Evolutionary conservation across 2,113 vertebrate species (phyloP), one percentile per base, ranked within the genome.

Genomic region (Hystrix cristata): DNA sequence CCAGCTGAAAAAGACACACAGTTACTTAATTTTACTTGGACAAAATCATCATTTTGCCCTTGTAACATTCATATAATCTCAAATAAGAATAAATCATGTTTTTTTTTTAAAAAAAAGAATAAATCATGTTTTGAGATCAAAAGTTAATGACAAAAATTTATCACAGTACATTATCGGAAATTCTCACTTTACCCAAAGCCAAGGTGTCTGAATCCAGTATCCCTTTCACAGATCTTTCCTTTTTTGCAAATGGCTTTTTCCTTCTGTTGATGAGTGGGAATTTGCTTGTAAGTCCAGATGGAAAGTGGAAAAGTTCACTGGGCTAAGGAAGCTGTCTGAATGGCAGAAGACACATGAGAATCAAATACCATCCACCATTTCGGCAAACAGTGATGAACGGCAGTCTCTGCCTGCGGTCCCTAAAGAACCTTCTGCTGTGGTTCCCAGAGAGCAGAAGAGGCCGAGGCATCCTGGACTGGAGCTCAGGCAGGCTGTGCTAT

Each of bases 21-120:
- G 46, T 93, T 87, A 31, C 31, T 72, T 80, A 48, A 90, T 85
- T 95, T 80, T 85, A 93, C 72, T 93, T 81, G 51, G 34, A 84
- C 6, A 12, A 92, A 92, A 84, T 78, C 5, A 84, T 79, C 34
- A 65, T 67, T 86, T 96, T 23, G 55, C 4, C 4, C 71, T 93
- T 93, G 48, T 72, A 81, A 64, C 65, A 96, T 90, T 92, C 31
- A 89, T 65, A 67, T 46, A 74, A 72, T 62, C 19, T 93, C 55
- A 87, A 82, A 87, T 69, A 69, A 81, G 55, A 93, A 18, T 78
- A 67, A 93, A 93, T 53, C 81, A 46, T n/a, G 12, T 90, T 95
- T 90, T 80, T 29, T 72, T 38, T 38, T 38, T 38, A 38, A 38
- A 38, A 38, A 38, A 38, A 57, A 85, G 38, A 93, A 12, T 67